These are phyloP conservation scores for Nomada hirtipes DNA, from an alignment of 2,888 invertebrate species.

Conservation along the genomic window DNA sequence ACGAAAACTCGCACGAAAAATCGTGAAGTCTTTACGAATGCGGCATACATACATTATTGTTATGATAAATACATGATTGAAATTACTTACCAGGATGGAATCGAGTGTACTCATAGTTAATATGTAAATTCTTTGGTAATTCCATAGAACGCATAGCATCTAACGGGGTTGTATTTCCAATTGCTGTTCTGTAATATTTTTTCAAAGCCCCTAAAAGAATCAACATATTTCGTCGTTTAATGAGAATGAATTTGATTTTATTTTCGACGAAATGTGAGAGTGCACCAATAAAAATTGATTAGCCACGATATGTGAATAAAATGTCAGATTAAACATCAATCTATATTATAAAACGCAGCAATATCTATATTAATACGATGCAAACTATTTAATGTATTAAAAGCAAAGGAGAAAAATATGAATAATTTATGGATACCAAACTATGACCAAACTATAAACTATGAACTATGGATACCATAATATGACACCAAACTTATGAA, in stretches of 20 bases:
- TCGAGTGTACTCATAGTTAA: slow-evolving; percentile 92
- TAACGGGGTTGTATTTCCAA: slow-evolving; percentile 89
- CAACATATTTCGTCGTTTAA: neutral
- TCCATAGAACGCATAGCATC: slow-evolving; percentile 90
- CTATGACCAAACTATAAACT: neutral
- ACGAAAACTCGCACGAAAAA: no score
- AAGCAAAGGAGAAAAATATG: neutral
- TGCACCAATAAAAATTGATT: no score
- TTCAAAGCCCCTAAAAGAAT: slow-evolving; percentile 88
- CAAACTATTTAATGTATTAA: neutral
- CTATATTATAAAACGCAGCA: no score
- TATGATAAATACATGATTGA: neutral
- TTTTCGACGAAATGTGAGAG: neutral
- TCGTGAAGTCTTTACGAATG: no score
- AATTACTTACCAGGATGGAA: slow-evolving; percentile 90
- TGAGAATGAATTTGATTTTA: neutral
- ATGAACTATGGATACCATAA: neutral
- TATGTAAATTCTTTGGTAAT: slow-evolving; percentile 94
- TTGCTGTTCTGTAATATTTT: slow-evolving; percentile 90
- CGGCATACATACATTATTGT: no score
- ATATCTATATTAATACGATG: neutral
- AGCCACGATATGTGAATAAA: no score
- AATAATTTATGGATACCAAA: neutral
- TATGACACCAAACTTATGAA: neutral
- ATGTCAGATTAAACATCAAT: no score